phyloP scores from a whole-genome alignment of 2,113 vertebrate genomes.

The Syrmaticus mikado region DNA sequence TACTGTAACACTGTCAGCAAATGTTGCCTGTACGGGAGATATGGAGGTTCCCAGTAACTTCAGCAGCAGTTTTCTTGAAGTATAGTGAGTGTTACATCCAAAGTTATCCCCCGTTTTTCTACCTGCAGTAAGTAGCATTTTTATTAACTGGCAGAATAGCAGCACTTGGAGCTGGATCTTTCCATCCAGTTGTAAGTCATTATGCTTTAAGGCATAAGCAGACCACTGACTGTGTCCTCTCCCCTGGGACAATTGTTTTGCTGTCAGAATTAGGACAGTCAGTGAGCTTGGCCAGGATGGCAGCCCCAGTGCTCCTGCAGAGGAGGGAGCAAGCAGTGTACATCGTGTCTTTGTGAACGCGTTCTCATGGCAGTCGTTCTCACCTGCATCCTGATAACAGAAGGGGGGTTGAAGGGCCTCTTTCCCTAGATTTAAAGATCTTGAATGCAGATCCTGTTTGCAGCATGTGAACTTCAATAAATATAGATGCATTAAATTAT shows the following conservation, averaged over 20 bases:
- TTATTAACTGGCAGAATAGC: background rate
- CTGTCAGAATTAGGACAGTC: background rate
- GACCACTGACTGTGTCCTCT: background rate
- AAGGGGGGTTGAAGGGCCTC: background rate
- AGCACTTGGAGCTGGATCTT: background rate
- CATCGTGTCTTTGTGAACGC: rapidly evolving
- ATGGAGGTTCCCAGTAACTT: background rate
- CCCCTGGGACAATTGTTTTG: background rate
- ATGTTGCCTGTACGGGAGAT: background rate
- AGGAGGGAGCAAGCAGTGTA: rapidly evolving
- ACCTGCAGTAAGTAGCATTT: background rate
- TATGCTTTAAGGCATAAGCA: background rate
- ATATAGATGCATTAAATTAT: conserved; percentile 27
- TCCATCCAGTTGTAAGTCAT: background rate
- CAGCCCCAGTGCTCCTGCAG: background rate
- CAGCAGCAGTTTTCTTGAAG: background rate
- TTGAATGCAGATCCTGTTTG: conserved; percentile 7
- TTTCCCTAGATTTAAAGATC: background rate
- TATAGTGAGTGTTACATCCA: background rate
- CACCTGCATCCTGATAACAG: background rate
- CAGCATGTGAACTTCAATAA: conserved; percentile 1
- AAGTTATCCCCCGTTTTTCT: background rate
- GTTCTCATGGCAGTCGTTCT: background rate
- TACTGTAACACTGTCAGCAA: background rate
- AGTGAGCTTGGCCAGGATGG: background rate